Percentiles rank a stretch among this genome's conserved stretches.
Conservation (phyloP, 2,113 vertebrate genomes). For the Myiozetetes cayanensis region DNA sequence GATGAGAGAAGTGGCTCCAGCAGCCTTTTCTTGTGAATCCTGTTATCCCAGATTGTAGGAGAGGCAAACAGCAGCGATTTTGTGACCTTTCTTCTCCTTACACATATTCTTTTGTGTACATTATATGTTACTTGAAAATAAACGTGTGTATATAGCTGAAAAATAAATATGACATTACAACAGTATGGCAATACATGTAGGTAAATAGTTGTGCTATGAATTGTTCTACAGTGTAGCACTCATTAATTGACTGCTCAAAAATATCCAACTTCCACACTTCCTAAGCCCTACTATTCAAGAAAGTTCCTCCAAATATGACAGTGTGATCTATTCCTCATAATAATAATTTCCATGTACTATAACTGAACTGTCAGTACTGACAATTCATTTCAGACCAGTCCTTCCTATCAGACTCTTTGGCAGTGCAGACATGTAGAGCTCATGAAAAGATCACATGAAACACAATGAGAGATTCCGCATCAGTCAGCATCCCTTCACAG, state of each 20-base stretch:
- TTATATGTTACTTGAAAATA: background rate
- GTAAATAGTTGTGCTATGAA: background rate
- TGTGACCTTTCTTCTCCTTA: background rate
- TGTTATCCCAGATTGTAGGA: background rate
- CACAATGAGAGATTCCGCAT: background rate
- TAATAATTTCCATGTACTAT: background rate
- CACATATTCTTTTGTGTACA: background rate
- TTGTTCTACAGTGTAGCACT: background rate
- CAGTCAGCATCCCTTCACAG: background rate
- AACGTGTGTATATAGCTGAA: background rate
- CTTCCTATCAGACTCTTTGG: background rate
- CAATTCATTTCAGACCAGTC: background rate
- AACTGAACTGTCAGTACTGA: background rate
- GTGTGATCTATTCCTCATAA: background rate
- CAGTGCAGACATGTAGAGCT: background rate
- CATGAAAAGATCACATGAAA: rapidly evolving
- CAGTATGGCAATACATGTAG: background rate
- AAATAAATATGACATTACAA: background rate
- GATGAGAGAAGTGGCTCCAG: background rate
- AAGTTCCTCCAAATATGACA: background rate
- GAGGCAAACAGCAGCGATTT: background rate
- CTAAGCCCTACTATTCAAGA: background rate
- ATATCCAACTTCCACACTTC: background rate
- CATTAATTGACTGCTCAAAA: background rate
- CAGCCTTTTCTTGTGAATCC: background rate